Evolutionary conservation across 2,797 vertebrate genomes (phyloP), one percentile per base, ranked within the genome.

Genomic region (Propithecus perrieri): DNA sequence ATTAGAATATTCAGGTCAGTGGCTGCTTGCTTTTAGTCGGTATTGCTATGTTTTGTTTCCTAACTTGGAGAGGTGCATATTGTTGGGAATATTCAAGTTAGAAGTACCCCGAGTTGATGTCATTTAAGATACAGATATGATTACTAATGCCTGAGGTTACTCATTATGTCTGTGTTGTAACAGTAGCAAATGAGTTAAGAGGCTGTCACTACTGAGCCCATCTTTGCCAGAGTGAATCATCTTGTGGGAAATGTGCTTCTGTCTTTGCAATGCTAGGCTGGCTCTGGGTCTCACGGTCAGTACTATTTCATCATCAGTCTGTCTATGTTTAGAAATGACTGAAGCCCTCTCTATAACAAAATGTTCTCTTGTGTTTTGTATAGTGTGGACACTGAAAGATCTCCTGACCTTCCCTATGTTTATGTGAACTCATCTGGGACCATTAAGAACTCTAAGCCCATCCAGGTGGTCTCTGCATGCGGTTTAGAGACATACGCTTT

Each of bases 361-460:
- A 69, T 65, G 30, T 67, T 83, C 65, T 95, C 46, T 89, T 93
- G 4, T 96, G 55, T 98, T 91, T 97, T 65, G 1, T 89, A 9
- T 91, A 99, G 99, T 28, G 98, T 99, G 97, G 98, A 99, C 5
- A 98, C 94, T 11, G 99, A 99, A 50, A 99, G 98, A 97, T 99
- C 99, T 0, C 98, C 99, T 0, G 97, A 98, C 1, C 98, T 99
- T 89, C 99, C 99, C 0, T 99, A 99, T 24, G 98, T 99, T 22
- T 99, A 99, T 17, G 99, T 99, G 94, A 99, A 99, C 98, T 99
- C 99, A 5, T 99, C 99, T 0, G 99, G 99, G 55, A 98, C 97
- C 14, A 75, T 99, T 94, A 99, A 98, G 98, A 99, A 99, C 98
- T 98, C 98, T 97, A 99, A 99, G 92, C 99, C 99, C 86, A 99